Conservation (phyloP, 2,113 vertebrate species). For the Tinamus guttatus region DNA sequence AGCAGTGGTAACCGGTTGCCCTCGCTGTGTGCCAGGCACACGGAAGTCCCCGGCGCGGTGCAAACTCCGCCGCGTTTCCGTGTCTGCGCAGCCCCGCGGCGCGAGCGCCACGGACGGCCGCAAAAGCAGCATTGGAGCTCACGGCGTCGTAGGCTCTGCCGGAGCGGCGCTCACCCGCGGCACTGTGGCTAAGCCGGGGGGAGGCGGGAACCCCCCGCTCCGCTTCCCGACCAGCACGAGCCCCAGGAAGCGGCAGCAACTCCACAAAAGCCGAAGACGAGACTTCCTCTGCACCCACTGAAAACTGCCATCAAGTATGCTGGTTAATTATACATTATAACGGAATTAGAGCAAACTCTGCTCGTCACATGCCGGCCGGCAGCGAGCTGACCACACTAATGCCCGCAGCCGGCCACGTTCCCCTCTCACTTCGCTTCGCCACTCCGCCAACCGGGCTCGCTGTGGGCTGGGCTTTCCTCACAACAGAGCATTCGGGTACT, state of each 20-base stretch:
- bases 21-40: background rate
- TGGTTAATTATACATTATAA: constrained; percentile 68
- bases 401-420: constrained; percentile 24
- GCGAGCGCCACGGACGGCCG: background rate
- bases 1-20: background rate
- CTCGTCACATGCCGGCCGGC: constrained; percentile 25
- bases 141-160: too few species aligned
- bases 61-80: background rate
- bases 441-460: background rate
- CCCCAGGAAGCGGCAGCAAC: fast-evolving
- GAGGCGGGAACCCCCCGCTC: background rate
- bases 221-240: fast-evolving
- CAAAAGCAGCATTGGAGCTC: background rate
- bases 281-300: background rate
- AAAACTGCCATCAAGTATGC: constrained; percentile 68
- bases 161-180: background rate
- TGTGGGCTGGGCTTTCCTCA: constrained; percentile 45
- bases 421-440: constrained; percentile 32
- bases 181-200: background rate
- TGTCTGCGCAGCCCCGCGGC: background rate
- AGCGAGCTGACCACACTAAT: constrained; percentile 53
- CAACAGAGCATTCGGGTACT: constrained; percentile 50
- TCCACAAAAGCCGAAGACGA: constrained; percentile 54
- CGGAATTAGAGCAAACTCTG: constrained; percentile 58
- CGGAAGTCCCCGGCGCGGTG: background rate